Evolutionary conservation across 2,113 vertebrate species (phyloP).

Genomic region (Mohoua ochrocephala): DNA sequence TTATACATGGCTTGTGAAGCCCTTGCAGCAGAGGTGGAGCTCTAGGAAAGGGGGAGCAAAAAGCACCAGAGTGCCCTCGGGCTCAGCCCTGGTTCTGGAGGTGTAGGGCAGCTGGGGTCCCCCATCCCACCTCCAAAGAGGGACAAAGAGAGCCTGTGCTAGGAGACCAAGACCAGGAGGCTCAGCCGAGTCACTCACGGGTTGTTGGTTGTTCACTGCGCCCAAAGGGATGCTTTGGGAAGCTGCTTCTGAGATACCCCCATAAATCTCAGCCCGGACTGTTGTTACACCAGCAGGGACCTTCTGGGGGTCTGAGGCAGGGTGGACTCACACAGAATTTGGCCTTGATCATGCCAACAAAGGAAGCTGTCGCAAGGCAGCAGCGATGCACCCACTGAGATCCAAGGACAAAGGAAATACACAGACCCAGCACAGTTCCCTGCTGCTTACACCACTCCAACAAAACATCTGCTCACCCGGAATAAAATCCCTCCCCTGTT

Average conservation of each 20-base stretch:
- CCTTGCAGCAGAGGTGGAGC: not conserved
- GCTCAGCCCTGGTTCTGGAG: not conserved
- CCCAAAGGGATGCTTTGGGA: not conserved
- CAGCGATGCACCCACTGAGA: not conserved
- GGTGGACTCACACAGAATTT: not conserved
- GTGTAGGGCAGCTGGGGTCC: not conserved
- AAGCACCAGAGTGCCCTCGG: not conserved
- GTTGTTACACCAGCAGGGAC: not conserved
- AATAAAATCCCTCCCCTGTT: not conserved
- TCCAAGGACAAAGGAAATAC: not conserved
- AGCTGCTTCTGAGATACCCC: not conserved
- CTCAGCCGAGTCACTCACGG: rapidly evolving
- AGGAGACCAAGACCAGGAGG: not conserved
- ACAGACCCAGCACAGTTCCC: not conserved
- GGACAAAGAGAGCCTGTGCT: not conserved
- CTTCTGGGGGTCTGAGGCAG: not conserved
- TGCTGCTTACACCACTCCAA: not conserved
- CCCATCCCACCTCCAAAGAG: not conserved
- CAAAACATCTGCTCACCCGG: not conserved
- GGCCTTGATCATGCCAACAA: not conserved
- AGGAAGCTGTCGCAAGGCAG: not conserved
- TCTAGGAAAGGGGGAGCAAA: not conserved
- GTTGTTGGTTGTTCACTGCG: rapidly evolving
- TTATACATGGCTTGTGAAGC: not conserved
- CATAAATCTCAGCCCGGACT: not conserved